Evolutionary conservation across 2,888 invertebrate genomes (phyloP), one percentile per base, ranked within the genome.

Genomic region (Synanthedon vespiformis): DNA sequence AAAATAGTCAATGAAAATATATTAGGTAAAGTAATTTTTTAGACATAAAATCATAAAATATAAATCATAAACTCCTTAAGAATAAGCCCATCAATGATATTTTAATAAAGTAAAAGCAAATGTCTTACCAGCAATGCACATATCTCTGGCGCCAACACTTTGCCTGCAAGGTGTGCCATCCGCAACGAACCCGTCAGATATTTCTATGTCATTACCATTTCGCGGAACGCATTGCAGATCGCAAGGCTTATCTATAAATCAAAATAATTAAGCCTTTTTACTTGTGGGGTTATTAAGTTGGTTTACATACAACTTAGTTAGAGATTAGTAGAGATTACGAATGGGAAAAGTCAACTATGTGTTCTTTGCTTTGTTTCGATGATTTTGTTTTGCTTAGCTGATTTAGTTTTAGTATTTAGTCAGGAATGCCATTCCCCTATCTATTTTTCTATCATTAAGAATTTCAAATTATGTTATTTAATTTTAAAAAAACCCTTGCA

Each of bases 151-250:
- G 18, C 95, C 95, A 41, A 93, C 88, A 53, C 91, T 92, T 58
- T 84, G 84, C 49, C 83, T 68, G 70, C 96, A 97, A 0, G 95
- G 93, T 0, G 96, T 96, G 0, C 96, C 96, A 75, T 97, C 96
- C 0, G 91, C 88, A 0, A 92, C 95, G 52, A 91, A 90, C 48
- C 93, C 93, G 47, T 92, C 91, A 72, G 94, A 88, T 70, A 93
- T 92, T 49, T 93, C 93, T 12, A 78, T 58, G 51, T 94, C 92
- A 22, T 91, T 92, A 62, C 92, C 91, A 55, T 93, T 92, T 55
- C 90, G 90, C 54, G 95, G 93, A 56, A 93, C 90, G 76, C 96
- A 97, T 72, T 93, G 92, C 48, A 97, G 85, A 65, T 93, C 93
- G 65, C 96, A 97, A 0, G 95, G 92, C 60, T 92, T 92, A 63